Evolutionary conservation across 2,888 invertebrate genomes (phyloP).

Genomic region (Nephrotoma appendiculata): DNA sequence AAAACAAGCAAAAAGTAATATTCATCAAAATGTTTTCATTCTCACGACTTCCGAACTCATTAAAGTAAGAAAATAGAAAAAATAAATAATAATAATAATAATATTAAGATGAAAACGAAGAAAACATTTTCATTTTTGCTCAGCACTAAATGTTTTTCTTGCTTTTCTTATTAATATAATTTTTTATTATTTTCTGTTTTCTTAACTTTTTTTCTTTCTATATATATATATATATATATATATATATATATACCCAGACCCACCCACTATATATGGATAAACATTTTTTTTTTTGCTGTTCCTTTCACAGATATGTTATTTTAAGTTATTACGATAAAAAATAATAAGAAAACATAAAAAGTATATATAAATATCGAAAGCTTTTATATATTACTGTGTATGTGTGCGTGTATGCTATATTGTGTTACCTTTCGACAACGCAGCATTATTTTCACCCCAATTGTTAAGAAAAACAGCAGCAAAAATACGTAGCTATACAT

Average conservation of each 20-base stretch:
- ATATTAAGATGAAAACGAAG: neutral
- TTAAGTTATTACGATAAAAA: neutral
- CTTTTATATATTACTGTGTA: neutral
- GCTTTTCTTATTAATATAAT: neutral
- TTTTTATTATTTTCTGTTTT: neutral
- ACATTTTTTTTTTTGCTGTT: neutral
- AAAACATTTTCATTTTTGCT: neutral
- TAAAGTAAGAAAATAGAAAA: neutral
- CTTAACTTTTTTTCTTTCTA: neutral
- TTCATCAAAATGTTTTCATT: neutral
- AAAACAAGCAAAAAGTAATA: neutral
- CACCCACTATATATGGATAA: neutral
- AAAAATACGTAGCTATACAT: neutral
- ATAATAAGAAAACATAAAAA: neutral
- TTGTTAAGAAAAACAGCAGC: neutral
- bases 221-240: neutral
- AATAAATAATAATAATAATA: neutral
- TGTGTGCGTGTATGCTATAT: neutral
- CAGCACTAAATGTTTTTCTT: neutral
- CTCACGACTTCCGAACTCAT: constrained; percentile 3
- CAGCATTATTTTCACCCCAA: neutral
- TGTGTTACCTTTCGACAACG: neutral
- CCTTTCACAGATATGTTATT: neutral
- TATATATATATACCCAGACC: neutral
- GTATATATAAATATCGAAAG: neutral